Conservation (phyloP, 2,797 vertebrate species). For the Anas flavirostris region DNA sequence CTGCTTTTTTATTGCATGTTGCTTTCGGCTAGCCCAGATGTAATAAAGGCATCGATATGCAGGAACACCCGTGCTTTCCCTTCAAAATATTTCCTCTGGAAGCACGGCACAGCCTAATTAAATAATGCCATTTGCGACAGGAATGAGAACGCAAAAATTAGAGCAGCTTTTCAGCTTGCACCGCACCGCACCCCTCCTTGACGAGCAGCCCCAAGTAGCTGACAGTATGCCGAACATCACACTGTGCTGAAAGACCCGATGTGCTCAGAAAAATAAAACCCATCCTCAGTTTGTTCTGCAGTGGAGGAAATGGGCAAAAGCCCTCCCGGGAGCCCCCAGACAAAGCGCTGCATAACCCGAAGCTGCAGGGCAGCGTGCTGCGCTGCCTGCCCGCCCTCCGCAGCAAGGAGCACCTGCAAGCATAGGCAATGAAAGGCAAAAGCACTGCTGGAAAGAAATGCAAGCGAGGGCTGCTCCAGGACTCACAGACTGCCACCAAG, state of each 20-base stretch:
- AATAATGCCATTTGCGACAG: constrained; percentile 64
- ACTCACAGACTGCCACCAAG: not conserved
- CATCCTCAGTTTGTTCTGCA: not conserved
- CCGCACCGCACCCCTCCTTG: constrained; percentile 21
- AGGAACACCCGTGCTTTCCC: constrained; percentile 53
- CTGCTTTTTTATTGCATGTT: constrained; percentile 22
- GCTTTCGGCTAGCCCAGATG: constrained; percentile 49
- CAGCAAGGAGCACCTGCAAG: not conserved
- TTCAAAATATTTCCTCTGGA: constrained; percentile 70
- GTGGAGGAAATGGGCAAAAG: not conserved
- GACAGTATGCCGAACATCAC: constrained; percentile 54
- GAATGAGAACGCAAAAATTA: constrained; percentile 66
- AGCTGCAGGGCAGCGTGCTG: rapidly evolving
- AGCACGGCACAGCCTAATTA: constrained; percentile 68
- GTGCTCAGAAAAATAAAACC: constrained; percentile 35
- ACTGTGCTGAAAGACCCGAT: constrained; percentile 39
- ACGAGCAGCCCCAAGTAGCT: constrained; percentile 53
- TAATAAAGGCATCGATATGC: constrained; percentile 46
- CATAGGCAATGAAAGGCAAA: not conserved
- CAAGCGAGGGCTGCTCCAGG: not conserved
- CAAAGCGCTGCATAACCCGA: not conserved
- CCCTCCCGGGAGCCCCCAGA: not conserved
- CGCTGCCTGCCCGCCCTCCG: not conserved
- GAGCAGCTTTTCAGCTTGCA: constrained; percentile 54
- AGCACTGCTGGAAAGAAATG: not conserved